Base-by-base conservation (phyloP, 2,797 vertebrate genomes). In the Alectoris magna region DNA sequence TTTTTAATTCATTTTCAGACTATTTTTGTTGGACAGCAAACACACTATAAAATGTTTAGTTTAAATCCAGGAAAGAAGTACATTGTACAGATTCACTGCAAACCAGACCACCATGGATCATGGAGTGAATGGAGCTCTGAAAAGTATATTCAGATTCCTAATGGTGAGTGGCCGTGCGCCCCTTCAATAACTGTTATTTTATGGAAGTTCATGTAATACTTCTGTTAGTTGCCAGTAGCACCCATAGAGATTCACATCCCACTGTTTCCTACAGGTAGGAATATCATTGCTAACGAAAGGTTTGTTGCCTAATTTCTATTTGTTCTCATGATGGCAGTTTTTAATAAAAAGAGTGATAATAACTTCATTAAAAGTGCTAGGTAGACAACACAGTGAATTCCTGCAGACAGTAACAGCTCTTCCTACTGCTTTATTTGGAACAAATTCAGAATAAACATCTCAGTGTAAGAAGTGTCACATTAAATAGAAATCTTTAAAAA, bases 91-190 rank as follows among this genome's bases (percentile, higher is more conserved):
- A 98, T 99, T 91, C 98, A 98, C 91, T 99, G 98, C 92, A 98
- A 97, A 90, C 98, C 98, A 1, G 98, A 98, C 59, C 95, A 96
- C 53, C 98, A 98, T 9, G 98, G 98, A 68, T 98, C 98, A 73
- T 98, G 98, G 98, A 99, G 98, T 66, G 97, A 98, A 94, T 99
- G 99, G 99, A 99, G 98, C 86, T 73, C 96, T 36, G 92, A 98
- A 36, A 95, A 96, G 34, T 96, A 97, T 63, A 70, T 98, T 85
- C 96, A 97, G 76, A 98, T 98, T 82, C 98, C 98, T 15, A 94
- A 97, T 73, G 98, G 99, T 99, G 96, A 98, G 99, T 96, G 36
- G 38, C 66, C 73, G 55, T 49, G 11, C 18, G 16, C 11, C 15
- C n/a, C 63, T 94, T 93, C 51, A 19, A 34, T 74, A 69, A 23